Evolutionary conservation across 1,140 invertebrate genomes (phyloP), one percentile per base, ranked within the genome.

Genomic region (Hermetia illucens): DNA sequence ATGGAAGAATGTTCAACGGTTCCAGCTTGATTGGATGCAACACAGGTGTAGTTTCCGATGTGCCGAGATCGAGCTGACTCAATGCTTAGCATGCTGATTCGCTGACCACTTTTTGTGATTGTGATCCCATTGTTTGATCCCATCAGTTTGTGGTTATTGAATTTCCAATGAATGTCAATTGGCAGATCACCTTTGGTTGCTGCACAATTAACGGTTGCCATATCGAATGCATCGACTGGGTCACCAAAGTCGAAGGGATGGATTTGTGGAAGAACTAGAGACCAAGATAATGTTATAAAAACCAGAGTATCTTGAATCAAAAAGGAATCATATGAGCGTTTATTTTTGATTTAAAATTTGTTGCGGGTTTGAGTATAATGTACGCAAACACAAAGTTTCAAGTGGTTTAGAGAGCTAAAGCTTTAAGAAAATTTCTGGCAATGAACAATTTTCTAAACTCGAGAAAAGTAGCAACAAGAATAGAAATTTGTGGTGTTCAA

Each of bases 121-220:
- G 51, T 44, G 3, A 64, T 46, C 30, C 61, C 60, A 34, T 51
- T 41, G 29, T 47, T 38, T 16, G 43, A 24, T 6, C 42, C 29
- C 22, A 56, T 24, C 20, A 41, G 38, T 21, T 44, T 25, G 10
- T 45, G 49, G 20, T 72, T 62, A 37, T 79, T 71, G 34, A 76
- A 66, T 31, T 62, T 68, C 81, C 81, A 85, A 17, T 49, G 55
- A 21, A 79, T 71, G 32, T 64, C 63, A 29, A 80, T 52, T 12
- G 77, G 77, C 22, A 67, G 51, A 50, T 79, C 77, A 3, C 77
- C 78, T 47, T 72, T 76, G 24, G 66, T 65, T 16, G 75, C 62
- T 4, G 66, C 63, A 55, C 77, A 79, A 9, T 65, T 61, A 13
- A 63, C 58, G 17, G 65, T 66, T 9, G 66, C 64, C 29, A 62